Percentiles rank a stretch among this genome's conserved stretches.
phyloP scores from a whole-genome alignment of 1,140 invertebrate species.

The Eueides isabella region DNA sequence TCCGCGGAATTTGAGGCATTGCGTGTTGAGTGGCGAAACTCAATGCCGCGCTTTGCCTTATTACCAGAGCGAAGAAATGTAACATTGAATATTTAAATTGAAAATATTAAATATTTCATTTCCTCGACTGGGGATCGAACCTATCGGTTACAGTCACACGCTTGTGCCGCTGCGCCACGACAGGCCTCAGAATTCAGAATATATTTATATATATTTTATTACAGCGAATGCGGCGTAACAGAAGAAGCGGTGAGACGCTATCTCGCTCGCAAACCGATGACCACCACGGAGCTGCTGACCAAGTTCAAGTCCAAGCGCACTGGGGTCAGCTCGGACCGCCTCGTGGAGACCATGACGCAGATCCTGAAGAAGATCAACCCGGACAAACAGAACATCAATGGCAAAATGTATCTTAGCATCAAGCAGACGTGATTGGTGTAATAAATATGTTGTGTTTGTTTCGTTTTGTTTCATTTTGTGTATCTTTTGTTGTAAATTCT shows the following conservation, averaged over 20 bases:
- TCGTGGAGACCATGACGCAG: constrained; percentile 96
- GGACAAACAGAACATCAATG: constrained; percentile 94
- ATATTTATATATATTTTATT: background rate
- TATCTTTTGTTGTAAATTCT: background rate
- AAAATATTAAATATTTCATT: too few species aligned
- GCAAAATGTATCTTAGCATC: constrained; percentile 97
- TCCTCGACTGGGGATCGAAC: too few species aligned
- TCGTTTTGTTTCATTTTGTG: constrained; percentile 7
- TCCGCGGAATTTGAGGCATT: too few species aligned
- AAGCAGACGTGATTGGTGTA: constrained; percentile 75
- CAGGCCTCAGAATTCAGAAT: too few species aligned
- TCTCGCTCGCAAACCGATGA: constrained; percentile 97
- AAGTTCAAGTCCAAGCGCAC: constrained; percentile 98
- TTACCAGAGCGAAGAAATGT: too few species aligned
- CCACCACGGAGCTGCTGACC: constrained; percentile 95
- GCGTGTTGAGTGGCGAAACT: too few species aligned
- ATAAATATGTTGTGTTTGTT: background rate
- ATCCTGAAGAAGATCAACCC: constrained; percentile 98
- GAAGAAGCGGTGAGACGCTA: constrained; percentile 97
- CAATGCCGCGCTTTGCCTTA: too few species aligned
- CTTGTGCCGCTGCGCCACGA: too few species aligned
- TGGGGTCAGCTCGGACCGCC: constrained; percentile 93
- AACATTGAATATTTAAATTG: too few species aligned
- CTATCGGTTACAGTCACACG: too few species aligned
- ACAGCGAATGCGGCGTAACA: constrained; percentile 93